These are phyloP conservation scores for Menidia menidia DNA, from an alignment of 2,797 vertebrate genomes.

Conservation along the genomic window DNA sequence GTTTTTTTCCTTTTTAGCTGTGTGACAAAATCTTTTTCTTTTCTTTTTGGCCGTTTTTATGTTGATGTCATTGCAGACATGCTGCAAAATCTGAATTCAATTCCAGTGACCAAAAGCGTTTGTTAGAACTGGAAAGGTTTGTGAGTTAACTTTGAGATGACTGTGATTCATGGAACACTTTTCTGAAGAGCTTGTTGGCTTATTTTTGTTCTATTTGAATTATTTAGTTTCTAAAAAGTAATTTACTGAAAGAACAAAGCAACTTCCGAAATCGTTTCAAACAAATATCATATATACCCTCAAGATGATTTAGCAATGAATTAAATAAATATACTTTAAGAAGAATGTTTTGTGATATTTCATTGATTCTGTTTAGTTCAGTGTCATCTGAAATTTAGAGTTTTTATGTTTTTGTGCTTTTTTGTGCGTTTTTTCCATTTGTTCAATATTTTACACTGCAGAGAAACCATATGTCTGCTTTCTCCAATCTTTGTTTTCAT, in stretches of 20 bases:
- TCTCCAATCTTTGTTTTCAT: no score
- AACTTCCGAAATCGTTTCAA: constrained; percentile 34
- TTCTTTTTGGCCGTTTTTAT: background rate
- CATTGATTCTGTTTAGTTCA: no score
- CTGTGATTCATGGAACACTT: background rate
- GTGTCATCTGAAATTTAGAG: no score
- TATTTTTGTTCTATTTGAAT: constrained; percentile 15
- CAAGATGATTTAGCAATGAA: constrained; percentile 5
- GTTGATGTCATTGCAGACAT: background rate
- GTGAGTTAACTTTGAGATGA: background rate
- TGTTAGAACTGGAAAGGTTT: background rate
- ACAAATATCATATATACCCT: constrained; percentile 18
- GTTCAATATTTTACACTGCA: no score
- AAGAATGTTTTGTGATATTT: no score
- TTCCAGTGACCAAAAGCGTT: background rate
- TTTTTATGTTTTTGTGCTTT: no score
- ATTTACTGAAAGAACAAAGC: constrained; percentile 3
- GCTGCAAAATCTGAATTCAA: background rate
- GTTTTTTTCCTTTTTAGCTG: background rate
- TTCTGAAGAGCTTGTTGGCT: constrained; percentile 1
- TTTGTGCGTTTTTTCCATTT: no score
- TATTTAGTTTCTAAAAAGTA: background rate
- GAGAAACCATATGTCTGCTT: no score
- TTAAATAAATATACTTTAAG: no score
- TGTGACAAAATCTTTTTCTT: constrained; percentile 1